A percentile compares a stretch with the other conserved stretches of the same genome.
These are phyloP conservation scores for Carduelis carduelis DNA, from an alignment of 2,797 vertebrate genomes.

Conservation along the genomic window DNA sequence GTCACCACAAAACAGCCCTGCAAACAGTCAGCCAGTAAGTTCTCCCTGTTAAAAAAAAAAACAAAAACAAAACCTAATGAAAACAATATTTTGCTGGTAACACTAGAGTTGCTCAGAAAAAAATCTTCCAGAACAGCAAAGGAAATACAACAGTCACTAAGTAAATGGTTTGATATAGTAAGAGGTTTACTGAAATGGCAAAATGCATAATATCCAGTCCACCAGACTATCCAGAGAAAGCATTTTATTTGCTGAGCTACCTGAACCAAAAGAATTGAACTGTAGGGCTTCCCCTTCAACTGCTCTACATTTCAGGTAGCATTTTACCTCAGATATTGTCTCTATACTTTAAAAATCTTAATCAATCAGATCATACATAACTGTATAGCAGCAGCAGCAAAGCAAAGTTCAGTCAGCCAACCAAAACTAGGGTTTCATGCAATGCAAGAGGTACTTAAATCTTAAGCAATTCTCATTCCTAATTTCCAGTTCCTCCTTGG, in stretches of 20 bases:
- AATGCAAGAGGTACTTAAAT: neutral
- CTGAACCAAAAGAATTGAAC: neutral
- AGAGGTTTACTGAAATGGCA: neutral
- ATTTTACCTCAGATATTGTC: neutral
- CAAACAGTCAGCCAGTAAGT: constrained; percentile 96
- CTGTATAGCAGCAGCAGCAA: neutral
- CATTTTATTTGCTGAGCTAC: neutral
- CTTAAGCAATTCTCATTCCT: neutral
- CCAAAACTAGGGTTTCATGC: neutral
- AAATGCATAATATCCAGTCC: neutral
- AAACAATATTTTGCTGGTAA: neutral
- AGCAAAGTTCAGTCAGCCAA: neutral
- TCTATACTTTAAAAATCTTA: neutral
- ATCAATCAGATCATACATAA: neutral
- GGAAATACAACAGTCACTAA: neutral
- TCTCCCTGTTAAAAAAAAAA: constrained; percentile 81
- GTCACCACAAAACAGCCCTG: constrained; percentile 99
- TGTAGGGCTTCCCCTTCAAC: neutral
- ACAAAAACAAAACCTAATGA: neutral
- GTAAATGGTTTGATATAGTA: neutral
- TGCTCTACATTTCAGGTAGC: neutral
- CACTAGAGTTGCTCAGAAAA: neutral
- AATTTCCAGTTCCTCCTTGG: neutral
- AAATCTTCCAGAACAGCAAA: neutral
- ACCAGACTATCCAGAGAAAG: neutral